Base-by-base conservation (phyloP, 2,113 vertebrate genomes). In the Leuciscus idus region DNA sequence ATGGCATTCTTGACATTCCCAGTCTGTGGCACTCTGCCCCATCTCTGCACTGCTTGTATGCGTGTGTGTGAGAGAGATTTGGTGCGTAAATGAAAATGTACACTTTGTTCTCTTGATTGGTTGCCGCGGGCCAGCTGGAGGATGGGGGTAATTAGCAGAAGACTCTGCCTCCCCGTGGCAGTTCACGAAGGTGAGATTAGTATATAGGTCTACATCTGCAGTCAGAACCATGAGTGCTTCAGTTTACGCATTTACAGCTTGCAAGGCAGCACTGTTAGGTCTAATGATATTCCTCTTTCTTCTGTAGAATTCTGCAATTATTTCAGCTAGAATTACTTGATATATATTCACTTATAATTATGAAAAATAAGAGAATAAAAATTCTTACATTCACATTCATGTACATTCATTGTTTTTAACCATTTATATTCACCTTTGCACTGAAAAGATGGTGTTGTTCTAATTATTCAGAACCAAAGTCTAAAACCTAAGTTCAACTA, bases 151-250 rank as follows among this genome's bases (percentile, higher is more conserved):
- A 83, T 83, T 52, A 74, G 76, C 39, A 23, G 46, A 50, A 77
- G 77, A 70, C 82, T 91, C 39, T 91, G 87, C 61, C 78, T 87
- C 88, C 85, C 79, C 23, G 80, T 89, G 89, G 90, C 75, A 6
- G 21, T 74, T 61, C 36, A 81, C 28, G 61, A 52, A 84, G 26
- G 48, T 88, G 57, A 66, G 75, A 59, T 59, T 85, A 79, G 39
- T 13, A 7, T 62, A 39, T 43, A 77, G 73, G 79, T 19, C 39
- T 48, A 46, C 57, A 81, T 81, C 78, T 64, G 78, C n/a, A 77
- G 74, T 52, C 74, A 77, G 74, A 28, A 75, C 4, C 68, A 23
- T 13, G 55, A 6, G 33, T 6, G 19, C 39, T 39, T 19, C 19
- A 23, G 33, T 72, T 72, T 9, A 23, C 21, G 17, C 68, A 5